These are phyloP conservation scores for Malurus leucopterus DNA, from an alignment of 2,797 vertebrate genomes.

Conservation along the genomic window DNA sequence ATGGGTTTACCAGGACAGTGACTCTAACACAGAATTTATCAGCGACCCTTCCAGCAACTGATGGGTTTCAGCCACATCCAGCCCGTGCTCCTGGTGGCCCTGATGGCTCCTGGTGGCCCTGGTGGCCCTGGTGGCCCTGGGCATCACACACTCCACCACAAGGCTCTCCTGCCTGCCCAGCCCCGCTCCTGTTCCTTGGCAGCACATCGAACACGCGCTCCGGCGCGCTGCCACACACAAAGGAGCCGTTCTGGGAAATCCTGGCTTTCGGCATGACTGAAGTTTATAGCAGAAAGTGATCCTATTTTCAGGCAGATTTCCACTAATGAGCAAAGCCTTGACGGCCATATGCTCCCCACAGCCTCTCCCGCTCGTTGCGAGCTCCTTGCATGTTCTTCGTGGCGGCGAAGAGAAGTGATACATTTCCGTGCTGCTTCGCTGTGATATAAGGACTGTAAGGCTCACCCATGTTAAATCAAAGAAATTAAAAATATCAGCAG, in stretches of 20 bases:
- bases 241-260: slow-evolving; percentile 28
- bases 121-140: background rate
- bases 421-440: background rate
- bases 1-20: background rate
- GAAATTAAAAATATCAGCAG: slow-evolving; percentile 9
- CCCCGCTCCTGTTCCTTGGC: background rate
- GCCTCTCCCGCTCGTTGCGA: background rate
- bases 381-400: background rate
- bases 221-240: background rate
- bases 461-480: background rate
- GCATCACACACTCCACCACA: fast-evolving
- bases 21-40: background rate
- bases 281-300: slow-evolving; percentile 22
- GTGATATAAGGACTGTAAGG: background rate
- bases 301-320: slow-evolving; percentile 42
- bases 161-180: background rate
- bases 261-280: slow-evolving; percentile 22
- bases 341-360: slow-evolving; percentile 37
- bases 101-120: no score
- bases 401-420: background rate
- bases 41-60: background rate
- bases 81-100: background rate
- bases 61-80: fast-evolving
- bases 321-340: slow-evolving; percentile 41
- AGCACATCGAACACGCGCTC: background rate